A percentile compares a stretch with the other conserved stretches of the same genome.
These are phyloP conservation scores for Belgica antarctica DNA, from an alignment of 2,888 invertebrate genomes.

Conservation along the genomic window DNA sequence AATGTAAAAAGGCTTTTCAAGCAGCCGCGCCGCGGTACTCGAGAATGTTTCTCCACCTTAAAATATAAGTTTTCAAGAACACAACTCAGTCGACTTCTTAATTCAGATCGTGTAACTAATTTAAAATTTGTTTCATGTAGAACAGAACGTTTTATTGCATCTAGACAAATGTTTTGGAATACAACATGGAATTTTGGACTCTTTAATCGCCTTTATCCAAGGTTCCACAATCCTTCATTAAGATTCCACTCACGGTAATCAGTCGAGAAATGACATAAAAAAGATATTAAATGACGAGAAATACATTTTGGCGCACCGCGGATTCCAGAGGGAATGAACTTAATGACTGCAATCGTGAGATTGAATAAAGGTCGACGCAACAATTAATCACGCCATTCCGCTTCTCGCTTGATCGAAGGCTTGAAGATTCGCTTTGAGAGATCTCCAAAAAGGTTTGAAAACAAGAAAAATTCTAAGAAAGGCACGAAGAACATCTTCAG, in stretches of 20 bases:
- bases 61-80: conserved; percentile 36
- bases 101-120: conserved; percentile 42
- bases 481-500: background rate
- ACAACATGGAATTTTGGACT: background rate
- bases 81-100: conserved; percentile 22
- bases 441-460: too few relatives aligned
- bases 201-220: background rate
- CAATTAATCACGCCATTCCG: conserved; percentile 26
- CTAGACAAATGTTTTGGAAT: too few relatives aligned
- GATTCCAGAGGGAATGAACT: background rate
- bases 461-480: conserved; percentile 4
- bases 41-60: conserved; percentile 34
- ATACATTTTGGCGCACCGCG: background rate
- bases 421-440: background rate
- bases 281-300: conserved; percentile 1
- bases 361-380: background rate
- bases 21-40: background rate
- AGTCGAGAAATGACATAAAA: background rate
- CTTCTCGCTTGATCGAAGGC: background rate
- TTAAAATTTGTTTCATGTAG: conserved; percentile 39
- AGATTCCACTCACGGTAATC: conserved; percentile 31
- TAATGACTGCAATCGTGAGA: conserved; percentile 8
- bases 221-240: too few relatives aligned
- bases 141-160: conserved; percentile 29
- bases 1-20: background rate